Evolutionary conservation across 2,888 invertebrate genomes (phyloP), one percentile per base, ranked within the genome.

Genomic region (Amaurobius ferox): DNA sequence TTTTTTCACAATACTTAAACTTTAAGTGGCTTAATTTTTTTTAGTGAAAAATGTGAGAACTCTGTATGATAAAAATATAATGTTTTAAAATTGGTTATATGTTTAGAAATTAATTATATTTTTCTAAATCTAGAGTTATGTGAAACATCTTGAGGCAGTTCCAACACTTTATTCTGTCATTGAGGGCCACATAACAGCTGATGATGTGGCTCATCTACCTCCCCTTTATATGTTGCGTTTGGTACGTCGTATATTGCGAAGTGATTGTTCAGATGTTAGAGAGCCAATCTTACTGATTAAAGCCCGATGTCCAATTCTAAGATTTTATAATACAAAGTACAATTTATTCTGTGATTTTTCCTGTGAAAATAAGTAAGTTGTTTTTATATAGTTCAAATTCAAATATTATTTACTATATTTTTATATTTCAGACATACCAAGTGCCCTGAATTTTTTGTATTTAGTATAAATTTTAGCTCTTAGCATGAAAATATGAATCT

Each of bases 311-410:
- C 86, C 86, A n/a, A 68, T 86, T 29, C 62, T 86, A 6, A 67
- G 86, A 28, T 86, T 86, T 61, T 86, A 86, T 32, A 68, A 68
- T 48, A 11, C 61, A 0, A 74, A 86, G 28, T 79, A 86, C 70
- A 62, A 86, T 39, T 16, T 86, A 3, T 86, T 86, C 28, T 79
- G 78, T 44, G 86, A 86, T 74, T 86, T 86, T 39, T 78, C 79
- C 0, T 79, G 68, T 48, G 86, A 86, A 74, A 73, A 32, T 30
- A 40, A 68, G 86, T 79, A 70, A 86, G 86, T 66, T 55, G 44
- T 28, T 61, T 61, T 61, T 35, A 61, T 23, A 19, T 48, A 19
- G 16, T 48, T 11, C 28, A 3, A n/a, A 23, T 61, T 61, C 23
- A 61, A 26, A 26, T 23, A 35, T 35, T 35, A 35, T 7, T 35